phyloP scores from a whole-genome alignment of 2,113 vertebrate genomes.

The Pygoscelis antarcticus region DNA sequence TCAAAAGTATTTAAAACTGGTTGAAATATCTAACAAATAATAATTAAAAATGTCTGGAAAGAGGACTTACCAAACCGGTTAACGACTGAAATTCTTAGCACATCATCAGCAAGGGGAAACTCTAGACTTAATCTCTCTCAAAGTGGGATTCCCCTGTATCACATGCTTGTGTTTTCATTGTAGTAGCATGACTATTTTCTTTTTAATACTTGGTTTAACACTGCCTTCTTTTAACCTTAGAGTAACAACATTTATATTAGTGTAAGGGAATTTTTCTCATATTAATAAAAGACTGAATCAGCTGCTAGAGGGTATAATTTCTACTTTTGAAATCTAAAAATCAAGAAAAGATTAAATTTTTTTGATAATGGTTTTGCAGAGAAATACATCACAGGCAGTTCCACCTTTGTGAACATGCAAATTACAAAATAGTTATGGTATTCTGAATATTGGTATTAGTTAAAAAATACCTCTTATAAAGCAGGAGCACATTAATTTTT shows the following conservation, averaged over 20 bases:
- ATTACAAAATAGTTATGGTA: background rate
- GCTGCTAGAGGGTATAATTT: background rate
- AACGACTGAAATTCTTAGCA: background rate
- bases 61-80: background rate
- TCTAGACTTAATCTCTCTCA: background rate
- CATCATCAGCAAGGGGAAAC: background rate
- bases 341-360: background rate
- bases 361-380: background rate
- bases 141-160: background rate
- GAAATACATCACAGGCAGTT: background rate
- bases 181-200: background rate
- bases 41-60: background rate
- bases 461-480: background rate
- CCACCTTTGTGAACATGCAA: background rate
- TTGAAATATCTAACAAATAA: background rate
- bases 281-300: background rate
- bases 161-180: background rate
- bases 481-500: background rate
- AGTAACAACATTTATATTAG: background rate
- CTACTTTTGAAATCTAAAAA: background rate
- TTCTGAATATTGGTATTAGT: background rate
- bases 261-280: background rate
- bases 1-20: background rate
- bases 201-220: background rate
- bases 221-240: background rate